Conservation (phyloP, 2,113 vertebrate genomes). For the Odocoileus hemionus region DNA sequence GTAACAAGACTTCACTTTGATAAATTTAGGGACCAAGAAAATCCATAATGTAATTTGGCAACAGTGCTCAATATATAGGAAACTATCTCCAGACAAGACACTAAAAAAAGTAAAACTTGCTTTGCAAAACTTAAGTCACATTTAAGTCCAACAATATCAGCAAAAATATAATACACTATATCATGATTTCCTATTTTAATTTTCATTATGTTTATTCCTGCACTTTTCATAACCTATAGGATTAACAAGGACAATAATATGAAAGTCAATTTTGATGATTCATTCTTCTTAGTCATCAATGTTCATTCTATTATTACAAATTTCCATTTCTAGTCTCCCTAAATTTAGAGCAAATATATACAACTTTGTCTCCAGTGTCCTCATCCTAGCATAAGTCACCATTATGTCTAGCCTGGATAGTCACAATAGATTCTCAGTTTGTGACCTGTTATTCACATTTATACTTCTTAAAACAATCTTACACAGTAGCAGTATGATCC, state of each 20-base stretch:
- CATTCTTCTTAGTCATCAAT: not conserved
- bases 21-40: conserved; percentile 53
- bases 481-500: not conserved
- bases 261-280: not conserved
- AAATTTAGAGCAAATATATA: not conserved
- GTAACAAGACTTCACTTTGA: conserved; percentile 45
- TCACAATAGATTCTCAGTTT: not conserved
- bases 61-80: not conserved
- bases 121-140: not conserved
- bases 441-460: not conserved
- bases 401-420: not conserved
- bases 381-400: rapidly evolving
- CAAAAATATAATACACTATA: not conserved
- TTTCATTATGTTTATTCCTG: not conserved
- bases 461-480: not conserved
- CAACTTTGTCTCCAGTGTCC: not conserved
- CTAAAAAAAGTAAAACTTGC: not conserved
- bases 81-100: not conserved
- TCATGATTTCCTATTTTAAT: not conserved
- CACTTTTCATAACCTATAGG: not conserved
- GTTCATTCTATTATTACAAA: not conserved
- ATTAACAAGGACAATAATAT: not conserved
- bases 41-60: conserved; percentile 21
- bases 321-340: not conserved
- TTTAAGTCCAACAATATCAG: not conserved